Conservation (phyloP, 2,888 invertebrate species). For the Latheticus oryzae region DNA sequence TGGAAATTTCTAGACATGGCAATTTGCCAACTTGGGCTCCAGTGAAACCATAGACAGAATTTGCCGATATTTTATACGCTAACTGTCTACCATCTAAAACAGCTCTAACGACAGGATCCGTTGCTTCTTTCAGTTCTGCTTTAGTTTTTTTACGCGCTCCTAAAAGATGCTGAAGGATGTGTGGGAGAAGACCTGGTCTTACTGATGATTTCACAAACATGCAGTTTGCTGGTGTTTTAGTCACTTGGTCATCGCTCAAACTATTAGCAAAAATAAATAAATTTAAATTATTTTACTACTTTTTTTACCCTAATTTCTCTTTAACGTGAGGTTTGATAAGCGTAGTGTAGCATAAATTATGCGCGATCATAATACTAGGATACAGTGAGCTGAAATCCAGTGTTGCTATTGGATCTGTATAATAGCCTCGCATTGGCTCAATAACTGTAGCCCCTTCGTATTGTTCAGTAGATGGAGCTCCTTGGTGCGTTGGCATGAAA, state of each 20-base stretch:
- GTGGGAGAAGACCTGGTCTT: slow-evolving; percentile 92
- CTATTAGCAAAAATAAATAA: slow-evolving; percentile 57
- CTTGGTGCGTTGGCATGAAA: slow-evolving; percentile 90
- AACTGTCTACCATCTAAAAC: slow-evolving; percentile 97
- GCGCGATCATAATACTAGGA: slow-evolving; percentile 99
- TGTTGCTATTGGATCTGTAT: slow-evolving; percentile 97
- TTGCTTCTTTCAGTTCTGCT: slow-evolving; percentile 93
- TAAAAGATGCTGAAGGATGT: slow-evolving; percentile 92
- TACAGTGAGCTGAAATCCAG: slow-evolving; percentile 99
- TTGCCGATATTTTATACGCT: slow-evolving; percentile 98
- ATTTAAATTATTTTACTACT: slow-evolving; percentile 49
- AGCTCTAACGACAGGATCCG: slow-evolving; percentile 91
- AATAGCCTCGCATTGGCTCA: slow-evolving; percentile 96
- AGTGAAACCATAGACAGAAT: slow-evolving; percentile 99
- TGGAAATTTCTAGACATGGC: slow-evolving; percentile 95
- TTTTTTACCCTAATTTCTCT: slow-evolving; percentile 72
- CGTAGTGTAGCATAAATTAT: slow-evolving; percentile 98
- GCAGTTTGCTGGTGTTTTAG: slow-evolving; percentile 90
- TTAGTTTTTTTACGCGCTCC: slow-evolving; percentile 95
- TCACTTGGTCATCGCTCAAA: slow-evolving; percentile 77
- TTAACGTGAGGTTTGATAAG: slow-evolving; percentile 76
- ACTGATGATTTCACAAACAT: slow-evolving; percentile 89
- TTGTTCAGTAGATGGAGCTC: slow-evolving; percentile 81
- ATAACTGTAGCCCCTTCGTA: slow-evolving; percentile 99
- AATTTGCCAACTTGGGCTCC: slow-evolving; percentile 98